Base-by-base conservation (phyloP, 2,113 vertebrate species). In the Saimiri boliviensis region DNA sequence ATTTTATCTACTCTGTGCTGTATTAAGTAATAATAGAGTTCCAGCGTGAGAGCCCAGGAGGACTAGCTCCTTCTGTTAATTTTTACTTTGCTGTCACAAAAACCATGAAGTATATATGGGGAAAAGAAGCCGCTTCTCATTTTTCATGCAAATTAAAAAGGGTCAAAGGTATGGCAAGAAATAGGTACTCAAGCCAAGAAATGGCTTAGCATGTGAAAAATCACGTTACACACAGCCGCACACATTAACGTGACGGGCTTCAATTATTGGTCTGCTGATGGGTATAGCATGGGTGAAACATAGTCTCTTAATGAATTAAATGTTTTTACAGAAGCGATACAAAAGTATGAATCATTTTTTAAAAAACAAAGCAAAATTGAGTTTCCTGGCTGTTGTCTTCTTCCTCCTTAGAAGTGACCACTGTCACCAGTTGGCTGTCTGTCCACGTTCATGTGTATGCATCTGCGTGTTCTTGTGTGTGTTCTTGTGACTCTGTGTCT, bases 201-300 rank as follows among this genome's bases (percentile, higher is more conserved):
- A 20, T 25, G 13, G 13, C 6, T 52, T 23, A 6, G 25, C 16
- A 1, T 30, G 8, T 13, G 32, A 82, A 70, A 47, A 20, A 19
- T 2, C 5, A 3, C 52, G n/a, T 17, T 16, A 19, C 23, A 2
- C 4, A 1, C 35, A 10, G 35, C 30, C 21, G 8, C 47, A 32
- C 16, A 9, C 10, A 2, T 2, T 17, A 30, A 14, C 14, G 19
- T 47, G 58, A 5, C 10, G 10, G 17, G 27, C 21, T 12, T 27
- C 12, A 35, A 40, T 8, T 81, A 21, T 74, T 17, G 11, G 21
- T 23, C 8, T 11, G 3, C 63, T 49, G 19, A 40, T 10, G 7
- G 25, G 32, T 37, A 25, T 49, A 20, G 11, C 47, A 2, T 35
- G 35, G 20, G 9, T 66, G 6, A 71, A n/a, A 6, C 27, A 2